Percentiles rank a stretch among this genome's conserved stretches.
Conservation (phyloP, 2,797 vertebrate species). For the Scolopax bukidnonensis region DNA sequence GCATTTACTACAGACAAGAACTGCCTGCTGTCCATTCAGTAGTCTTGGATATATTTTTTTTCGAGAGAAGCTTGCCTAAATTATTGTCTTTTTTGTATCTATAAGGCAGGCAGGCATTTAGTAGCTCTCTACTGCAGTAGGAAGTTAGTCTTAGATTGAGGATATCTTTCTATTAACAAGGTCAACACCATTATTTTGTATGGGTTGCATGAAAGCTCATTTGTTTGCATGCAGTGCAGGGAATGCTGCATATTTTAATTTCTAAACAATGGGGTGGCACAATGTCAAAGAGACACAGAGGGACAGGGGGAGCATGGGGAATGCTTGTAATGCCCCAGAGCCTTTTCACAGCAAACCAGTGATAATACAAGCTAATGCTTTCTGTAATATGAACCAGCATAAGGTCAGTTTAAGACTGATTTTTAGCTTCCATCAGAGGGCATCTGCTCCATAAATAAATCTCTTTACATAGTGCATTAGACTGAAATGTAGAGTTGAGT, state of each 20-base stretch:
- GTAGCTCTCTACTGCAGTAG: not conserved
- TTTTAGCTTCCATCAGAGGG: constrained; percentile 10
- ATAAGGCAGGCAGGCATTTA: not conserved
- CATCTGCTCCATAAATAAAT: constrained; percentile 44
- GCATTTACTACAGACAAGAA: not conserved
- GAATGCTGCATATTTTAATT: constrained; percentile 61
- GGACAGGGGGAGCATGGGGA: not conserved
- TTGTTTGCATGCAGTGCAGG: constrained; percentile 27
- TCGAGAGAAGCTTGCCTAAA: not conserved
- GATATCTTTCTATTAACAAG: constrained; percentile 56
- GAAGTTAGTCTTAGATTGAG: constrained; percentile 25
- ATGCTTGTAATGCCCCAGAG: constrained; percentile 21
- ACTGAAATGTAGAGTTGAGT: constrained; percentile 8
- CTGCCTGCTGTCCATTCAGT: not conserved
- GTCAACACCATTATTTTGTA: constrained; percentile 50
- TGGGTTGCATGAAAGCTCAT: constrained; percentile 30
- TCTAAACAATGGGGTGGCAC: constrained; percentile 66
- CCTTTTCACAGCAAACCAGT: constrained; percentile 24
- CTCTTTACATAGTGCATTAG: not conserved
- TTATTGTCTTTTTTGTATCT: not conserved
- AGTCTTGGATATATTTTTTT: not conserved
- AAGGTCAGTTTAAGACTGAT: constrained; percentile 21
- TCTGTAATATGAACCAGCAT: constrained; percentile 20
- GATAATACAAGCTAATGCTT: constrained; percentile 33
- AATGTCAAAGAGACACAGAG: constrained; percentile 57